Evolutionary conservation across 2,888 invertebrate species (phyloP), one percentile per base, ranked within the genome.

Genomic region (Microctonus aethiopoides): DNA sequence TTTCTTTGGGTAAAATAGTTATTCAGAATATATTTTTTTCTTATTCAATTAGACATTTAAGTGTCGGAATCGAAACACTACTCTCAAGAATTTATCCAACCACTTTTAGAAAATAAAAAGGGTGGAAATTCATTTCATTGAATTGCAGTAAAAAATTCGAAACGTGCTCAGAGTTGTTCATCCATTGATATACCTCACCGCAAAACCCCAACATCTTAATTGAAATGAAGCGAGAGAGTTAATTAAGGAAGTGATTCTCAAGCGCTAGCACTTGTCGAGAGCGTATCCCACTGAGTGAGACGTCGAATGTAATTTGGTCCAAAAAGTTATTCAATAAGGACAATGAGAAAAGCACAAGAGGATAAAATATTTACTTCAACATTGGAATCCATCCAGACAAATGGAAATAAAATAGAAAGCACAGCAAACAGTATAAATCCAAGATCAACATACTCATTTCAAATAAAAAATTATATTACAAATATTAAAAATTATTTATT

Each of bases 211-310:
- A 9, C 9, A 13, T 26, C 56, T 56, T 26, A 56, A 56, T 56
- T 56, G 26, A 56, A 56, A 56, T 26, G 13, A 10, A 56, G 7
- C 26, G 22, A 2, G 16, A 16, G 29, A 56, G 56, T 56, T 56
- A 56, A 26, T 56, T 56, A 56, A 56, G 56, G 29, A 26, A 46
- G 46, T 46, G 56, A 56, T 56, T 56, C 26, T 56, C 56, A 13
- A 56, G 13, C 16, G 16, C 29, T 10, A 13, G 29, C 5, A n/a
- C 11, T 29, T n/a, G 26, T 16, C 26, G n/a, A 22, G 24, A 24
- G 56, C 26, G 26, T 46, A 46, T 46, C 56, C 26, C 29, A 26
- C 10, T 26, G 13, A 56, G 26, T 26, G 29, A 56, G 56, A 26
- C 24, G 29, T 46, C 20, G n/a, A 7, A 26, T 56, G 26, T 56